Evolutionary conservation across 1,140 invertebrate species (phyloP), one percentile per base, ranked within the genome.

Genomic region (Aphelenchoides avenae): DNA sequence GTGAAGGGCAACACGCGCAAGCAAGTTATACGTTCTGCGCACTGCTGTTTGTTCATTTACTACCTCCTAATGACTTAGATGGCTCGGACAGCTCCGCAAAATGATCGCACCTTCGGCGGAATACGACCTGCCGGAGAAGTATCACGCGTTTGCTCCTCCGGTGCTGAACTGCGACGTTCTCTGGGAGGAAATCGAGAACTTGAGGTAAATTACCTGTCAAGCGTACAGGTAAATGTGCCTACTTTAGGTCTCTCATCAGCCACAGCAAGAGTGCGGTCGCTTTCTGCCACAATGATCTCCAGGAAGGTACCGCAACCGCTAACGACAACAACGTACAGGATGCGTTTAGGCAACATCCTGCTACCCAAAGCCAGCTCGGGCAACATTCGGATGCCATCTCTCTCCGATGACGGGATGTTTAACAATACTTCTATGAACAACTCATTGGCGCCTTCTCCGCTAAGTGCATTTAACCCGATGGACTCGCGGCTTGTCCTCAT

Each of bases 281-380:
- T 0, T 98, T 98, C 78, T 93, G 89, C 74, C 93, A 98, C 79
- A 97, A 97, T 78, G 93, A 97, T 76, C 82, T 95, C 77, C 92
- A 97, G 79, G 90, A 94, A 83, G 93, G 18, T 7, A 30, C 5
- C 43, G 3, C n/a, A n/a, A n/a, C n/a, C n/a, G n/a, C n/a, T n/a
- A n/a, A n/a, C n/a, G n/a, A n/a, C n/a, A n/a, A n/a, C n/a, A n/a
- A n/a, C n/a, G n/a, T n/a, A n/a, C n/a, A n/a, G n/a, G 26, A 34
- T 18, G 15, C 15, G 27, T 46, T n/a, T 36, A 15, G 34, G 71
- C 2, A 75, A 75, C 46, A 75, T 75, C 49, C 53, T 75, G 1
- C 42, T 75, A 15, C 73, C 73, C n/a, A 75, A 75, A 52, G 74
- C 68, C 6, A 71, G 66, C 42, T 75, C 73, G 7, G 73, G 74